These are phyloP conservation scores for Notoglanidium macrostoma DNA, from an alignment of 2,797 vertebrate genomes.

Conservation along the genomic window DNA sequence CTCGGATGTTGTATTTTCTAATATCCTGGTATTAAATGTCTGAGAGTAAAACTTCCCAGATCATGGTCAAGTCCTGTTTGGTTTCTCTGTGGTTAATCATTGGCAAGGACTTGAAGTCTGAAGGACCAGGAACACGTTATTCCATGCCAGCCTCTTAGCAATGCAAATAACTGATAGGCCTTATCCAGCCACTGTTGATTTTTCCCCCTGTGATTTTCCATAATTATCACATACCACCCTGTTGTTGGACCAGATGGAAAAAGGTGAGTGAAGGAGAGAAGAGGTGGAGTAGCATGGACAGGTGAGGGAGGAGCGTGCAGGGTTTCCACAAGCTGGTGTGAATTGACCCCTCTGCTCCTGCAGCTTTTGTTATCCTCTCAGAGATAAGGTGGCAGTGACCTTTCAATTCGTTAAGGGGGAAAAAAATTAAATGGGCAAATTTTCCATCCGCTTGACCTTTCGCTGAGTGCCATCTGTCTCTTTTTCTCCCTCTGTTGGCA, in stretches of 20 bases:
- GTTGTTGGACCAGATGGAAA: constrained; percentile 71
- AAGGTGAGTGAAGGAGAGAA: constrained; percentile 48
- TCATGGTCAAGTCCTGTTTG: constrained; percentile 30
- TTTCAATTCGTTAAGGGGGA: constrained; percentile 48
- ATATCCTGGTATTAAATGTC: constrained; percentile 14
- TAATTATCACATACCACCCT: constrained; percentile 56
- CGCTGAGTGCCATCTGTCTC: constrained; percentile 31
- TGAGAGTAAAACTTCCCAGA: constrained; percentile 21
- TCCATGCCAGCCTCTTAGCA: constrained; percentile 49
- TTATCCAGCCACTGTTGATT: constrained; percentile 57
- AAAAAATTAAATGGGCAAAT: constrained; percentile 42
- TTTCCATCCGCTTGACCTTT: constrained; percentile 51
- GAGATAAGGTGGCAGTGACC: constrained; percentile 67
- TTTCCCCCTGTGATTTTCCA: constrained; percentile 58
- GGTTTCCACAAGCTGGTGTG: constrained; percentile 50
- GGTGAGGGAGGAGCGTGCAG: constrained; percentile 48
- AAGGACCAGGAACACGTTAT: constrained; percentile 39
- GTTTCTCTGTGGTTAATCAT: constrained; percentile 50
- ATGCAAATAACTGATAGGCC: constrained; percentile 56
- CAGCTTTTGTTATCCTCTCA: constrained; percentile 58
- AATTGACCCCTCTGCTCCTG: constrained; percentile 49
- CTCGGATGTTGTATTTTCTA: not conserved
- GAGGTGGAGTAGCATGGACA: constrained; percentile 42
- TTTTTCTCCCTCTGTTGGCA: constrained; percentile 31
- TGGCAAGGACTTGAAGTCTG: constrained; percentile 46